A percentile compares a stretch with the other conserved stretches of the same genome.
Conservation (phyloP, 2,888 invertebrate genomes). For the Uloborus plumipes region DNA sequence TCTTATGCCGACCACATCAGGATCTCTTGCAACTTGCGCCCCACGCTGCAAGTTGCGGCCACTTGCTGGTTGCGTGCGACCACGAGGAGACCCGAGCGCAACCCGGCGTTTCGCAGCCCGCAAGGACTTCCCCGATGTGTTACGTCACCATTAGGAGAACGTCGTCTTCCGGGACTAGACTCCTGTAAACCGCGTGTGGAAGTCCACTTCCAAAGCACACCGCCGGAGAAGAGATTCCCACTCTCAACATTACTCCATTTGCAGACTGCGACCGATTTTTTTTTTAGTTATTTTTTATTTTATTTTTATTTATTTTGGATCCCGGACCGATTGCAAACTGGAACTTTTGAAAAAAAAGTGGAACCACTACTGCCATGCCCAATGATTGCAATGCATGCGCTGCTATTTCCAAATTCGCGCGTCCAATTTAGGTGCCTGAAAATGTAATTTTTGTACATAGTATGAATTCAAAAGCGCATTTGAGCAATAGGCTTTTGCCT, state of each 20-base stretch:
- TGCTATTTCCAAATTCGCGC: background rate
- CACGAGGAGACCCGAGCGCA: background rate
- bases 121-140: slow-evolving; percentile 33
- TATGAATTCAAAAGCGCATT: slow-evolving; percentile 23
- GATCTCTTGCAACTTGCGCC: background rate
- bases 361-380: too few species aligned
- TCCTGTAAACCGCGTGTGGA: slow-evolving; percentile 32
- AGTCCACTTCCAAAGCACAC: slow-evolving; percentile 9
- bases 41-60: background rate
- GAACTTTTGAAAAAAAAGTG: too few species aligned
- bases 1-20: too few species aligned
- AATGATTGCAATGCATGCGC: background rate
- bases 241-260: too few species aligned
- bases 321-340: too few species aligned
- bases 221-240: background rate
- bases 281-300: too few species aligned
- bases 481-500: slow-evolving; percentile 30
- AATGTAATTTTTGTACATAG: slow-evolving; percentile 22
- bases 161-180: slow-evolving; percentile 25
- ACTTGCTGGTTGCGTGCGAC: background rate
- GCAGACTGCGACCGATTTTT: too few species aligned
- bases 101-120: slow-evolving; percentile 10
- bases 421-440: background rate
- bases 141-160: slow-evolving; percentile 22
- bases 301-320: too few species aligned